phyloP scores from a whole-genome alignment of 1,140 invertebrate species.

The Megalonaias nervosa region DNA sequence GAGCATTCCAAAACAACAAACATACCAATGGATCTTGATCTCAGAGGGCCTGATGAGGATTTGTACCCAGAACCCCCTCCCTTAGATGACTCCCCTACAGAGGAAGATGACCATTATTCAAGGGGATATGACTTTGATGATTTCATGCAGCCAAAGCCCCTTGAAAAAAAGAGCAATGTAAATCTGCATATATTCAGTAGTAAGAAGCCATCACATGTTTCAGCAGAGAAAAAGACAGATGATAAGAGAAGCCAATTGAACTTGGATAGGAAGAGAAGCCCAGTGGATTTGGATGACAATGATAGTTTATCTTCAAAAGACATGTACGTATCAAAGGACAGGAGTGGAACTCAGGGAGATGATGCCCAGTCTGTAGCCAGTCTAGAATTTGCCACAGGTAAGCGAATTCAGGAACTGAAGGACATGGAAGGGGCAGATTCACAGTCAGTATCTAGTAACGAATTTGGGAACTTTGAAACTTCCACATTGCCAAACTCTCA shows the following conservation, averaged over 20 bases:
- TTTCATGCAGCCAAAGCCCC: slow-evolving; percentile 12
- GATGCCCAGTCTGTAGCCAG: slow-evolving; percentile 66
- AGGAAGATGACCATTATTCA: slow-evolving; percentile 70
- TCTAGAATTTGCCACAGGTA: slow-evolving; percentile 58
- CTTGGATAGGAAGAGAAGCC: neutral
- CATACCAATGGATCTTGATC: too few relatives aligned
- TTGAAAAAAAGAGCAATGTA: slow-evolving; percentile 15
- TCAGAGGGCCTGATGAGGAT: slow-evolving; percentile 37
- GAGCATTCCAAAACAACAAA: too few relatives aligned
- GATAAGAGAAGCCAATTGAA: slow-evolving; percentile 4
- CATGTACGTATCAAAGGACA: slow-evolving; percentile 24
- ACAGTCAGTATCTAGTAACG: slow-evolving; percentile 72
- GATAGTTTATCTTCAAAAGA: slow-evolving; percentile 36
- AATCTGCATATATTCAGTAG: slow-evolving; percentile 21
- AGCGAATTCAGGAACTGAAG: slow-evolving; percentile 31
- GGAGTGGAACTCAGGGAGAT: slow-evolving; percentile 34
- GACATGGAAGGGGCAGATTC: slow-evolving; percentile 58
- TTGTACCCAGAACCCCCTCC: slow-evolving; percentile 43
- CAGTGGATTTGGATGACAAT: slow-evolving; percentile 18
- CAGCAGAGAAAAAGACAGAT: slow-evolving; percentile 26
- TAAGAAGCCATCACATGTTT: slow-evolving; percentile 9
- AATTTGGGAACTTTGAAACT: slow-evolving; percentile 62
- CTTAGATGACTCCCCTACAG: slow-evolving; percentile 35
- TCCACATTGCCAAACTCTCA: slow-evolving; percentile 26
- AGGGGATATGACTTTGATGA: slow-evolving; percentile 47